Evolutionary conservation across 2,113 vertebrate species (phyloP).

Genomic region (Otocyon megalotis): DNA sequence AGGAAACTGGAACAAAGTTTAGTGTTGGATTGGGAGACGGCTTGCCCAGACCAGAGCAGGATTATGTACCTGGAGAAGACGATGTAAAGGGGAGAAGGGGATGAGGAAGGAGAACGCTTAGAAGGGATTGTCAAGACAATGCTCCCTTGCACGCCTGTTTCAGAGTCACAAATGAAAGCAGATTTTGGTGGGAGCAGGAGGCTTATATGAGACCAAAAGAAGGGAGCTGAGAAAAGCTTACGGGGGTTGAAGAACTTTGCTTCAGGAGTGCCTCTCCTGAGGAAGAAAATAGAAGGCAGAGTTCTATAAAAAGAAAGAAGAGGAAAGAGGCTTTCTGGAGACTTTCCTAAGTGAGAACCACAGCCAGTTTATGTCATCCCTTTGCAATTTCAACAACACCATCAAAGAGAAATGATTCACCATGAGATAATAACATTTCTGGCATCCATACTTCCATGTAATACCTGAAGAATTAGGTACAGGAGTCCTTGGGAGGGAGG

Average conservation of each 20-base stretch:
- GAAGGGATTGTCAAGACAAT: background rate
- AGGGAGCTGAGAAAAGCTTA: background rate
- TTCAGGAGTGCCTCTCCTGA: background rate
- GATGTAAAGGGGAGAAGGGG: background rate
- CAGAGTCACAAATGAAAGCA: background rate
- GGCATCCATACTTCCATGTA: background rate
- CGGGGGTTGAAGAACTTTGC: background rate
- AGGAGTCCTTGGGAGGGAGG: background rate
- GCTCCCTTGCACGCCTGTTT: background rate
- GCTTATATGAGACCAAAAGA: background rate
- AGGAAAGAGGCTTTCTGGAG: constrained; percentile 57
- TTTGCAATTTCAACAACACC: constrained; percentile 30
- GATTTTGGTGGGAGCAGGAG: background rate
- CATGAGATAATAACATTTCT: constrained; percentile 29
- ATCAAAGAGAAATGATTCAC: constrained; percentile 75
- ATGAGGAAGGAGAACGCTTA: background rate
- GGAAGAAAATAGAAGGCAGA: constrained; percentile 1
- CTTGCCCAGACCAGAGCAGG: background rate
- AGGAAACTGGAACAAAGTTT: background rate
- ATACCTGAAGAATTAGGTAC: background rate
- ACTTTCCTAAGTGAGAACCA: constrained; percentile 75
- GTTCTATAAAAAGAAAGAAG: constrained; percentile 74
- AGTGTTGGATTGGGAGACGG: background rate
- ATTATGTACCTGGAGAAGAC: no score
- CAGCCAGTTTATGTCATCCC: constrained; percentile 53